Conservation (phyloP, 2,797 vertebrate species). For the Podarcis siculus region DNA sequence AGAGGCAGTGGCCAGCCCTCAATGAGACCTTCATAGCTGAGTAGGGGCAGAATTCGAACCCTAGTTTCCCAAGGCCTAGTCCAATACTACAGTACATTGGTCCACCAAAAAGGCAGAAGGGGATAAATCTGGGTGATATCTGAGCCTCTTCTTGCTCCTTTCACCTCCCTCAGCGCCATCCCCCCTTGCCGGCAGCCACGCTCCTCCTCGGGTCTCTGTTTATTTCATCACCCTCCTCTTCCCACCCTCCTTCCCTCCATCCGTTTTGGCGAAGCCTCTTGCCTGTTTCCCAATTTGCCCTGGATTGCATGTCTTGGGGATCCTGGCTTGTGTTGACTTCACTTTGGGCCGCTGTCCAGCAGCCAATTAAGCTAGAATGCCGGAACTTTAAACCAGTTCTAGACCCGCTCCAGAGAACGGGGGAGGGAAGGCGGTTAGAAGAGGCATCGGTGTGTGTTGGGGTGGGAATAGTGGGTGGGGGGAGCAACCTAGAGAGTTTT, state of each 20-base stretch:
- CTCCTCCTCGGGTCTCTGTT: not conserved
- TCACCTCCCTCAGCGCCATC: not conserved
- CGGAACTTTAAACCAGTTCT: not conserved
- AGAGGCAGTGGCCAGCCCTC: too few relatives aligned
- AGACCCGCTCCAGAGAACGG: not conserved
- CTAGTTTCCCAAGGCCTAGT: too few relatives aligned
- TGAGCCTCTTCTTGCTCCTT: not conserved
- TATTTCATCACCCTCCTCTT: not conserved
- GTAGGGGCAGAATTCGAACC: too few relatives aligned
- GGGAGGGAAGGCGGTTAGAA: too few relatives aligned
- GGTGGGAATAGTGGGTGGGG: too few relatives aligned
- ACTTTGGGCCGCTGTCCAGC: not conserved
- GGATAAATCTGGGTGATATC: not conserved
- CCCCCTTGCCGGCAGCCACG: too few relatives aligned
- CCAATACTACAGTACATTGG: too few relatives aligned
- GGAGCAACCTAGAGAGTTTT: not conserved
- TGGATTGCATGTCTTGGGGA: not conserved
- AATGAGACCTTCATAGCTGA: too few relatives aligned
- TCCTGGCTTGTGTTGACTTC: not conserved
- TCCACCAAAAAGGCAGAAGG: too few relatives aligned
- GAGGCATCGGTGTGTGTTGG: too few relatives aligned
- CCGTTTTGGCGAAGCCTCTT: not conserved
- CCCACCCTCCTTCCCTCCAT: not conserved
- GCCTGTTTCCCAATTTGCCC: not conserved
- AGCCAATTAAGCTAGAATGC: conserved; percentile 21